Base-by-base conservation (phyloP, 2,888 invertebrate species). In the Luperina nickerlii region DNA sequence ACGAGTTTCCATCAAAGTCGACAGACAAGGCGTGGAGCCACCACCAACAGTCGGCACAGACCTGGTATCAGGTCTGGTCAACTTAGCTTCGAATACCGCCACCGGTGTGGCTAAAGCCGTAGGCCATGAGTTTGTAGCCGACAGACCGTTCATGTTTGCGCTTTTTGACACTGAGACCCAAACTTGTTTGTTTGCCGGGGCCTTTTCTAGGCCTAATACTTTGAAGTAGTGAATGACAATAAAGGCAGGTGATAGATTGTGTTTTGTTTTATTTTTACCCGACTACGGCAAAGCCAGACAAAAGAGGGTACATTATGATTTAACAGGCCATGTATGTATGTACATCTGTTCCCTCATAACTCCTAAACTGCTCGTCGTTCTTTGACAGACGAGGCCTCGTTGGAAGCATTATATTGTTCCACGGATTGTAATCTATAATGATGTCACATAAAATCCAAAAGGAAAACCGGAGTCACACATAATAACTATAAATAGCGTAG, bases 71-170 rank as follows among this genome's bases (percentile, higher is more conserved):
- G 81, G 88, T 2, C 45, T 83, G 0, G n/a, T 78, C 2, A 48
- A 84, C 54, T 0, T 83, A 1, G 82, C 81, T 8, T n/a, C 76
- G 3, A 73, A 82, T 42, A 78, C 88, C 3, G 89, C 83, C 0
- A 89, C 88, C 0, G 90, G 87, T 0, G 24, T 90, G 5, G 90
- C 90, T 0, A 79, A 82, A 0, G 86, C 82, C 0, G 74, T 90
- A 0, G 92, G 91, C 1, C 82, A 86, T 0, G 88, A 90, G 38
- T 93, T 93, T 32, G 87, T 90, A 0, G 91, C 91, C 0, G 90
- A 93, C 38, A 87, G 87, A 45, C 93, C 93, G 0, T 93, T 93
- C 66, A 78, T 92, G 80, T 93, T 87, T 51, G 91, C 87, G 0
- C 76, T 93, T 0, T 87, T 92, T 32, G 92, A 93, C 81, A 83